phyloP scores from a whole-genome alignment of 1,140 invertebrate genomes.

The Coptotermes formosanus region DNA sequence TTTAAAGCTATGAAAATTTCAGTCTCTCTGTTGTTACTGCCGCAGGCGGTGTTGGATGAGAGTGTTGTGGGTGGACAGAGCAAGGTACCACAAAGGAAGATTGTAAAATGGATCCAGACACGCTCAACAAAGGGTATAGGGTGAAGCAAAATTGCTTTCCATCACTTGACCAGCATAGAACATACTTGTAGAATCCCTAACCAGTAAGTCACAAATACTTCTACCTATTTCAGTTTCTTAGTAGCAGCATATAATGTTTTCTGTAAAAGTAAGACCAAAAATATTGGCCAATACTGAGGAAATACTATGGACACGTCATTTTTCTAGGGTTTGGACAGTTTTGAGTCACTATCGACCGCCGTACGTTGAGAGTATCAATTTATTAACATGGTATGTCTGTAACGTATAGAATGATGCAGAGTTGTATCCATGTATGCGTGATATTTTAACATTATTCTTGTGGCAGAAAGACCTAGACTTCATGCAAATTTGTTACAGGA shows the following conservation, averaged over 20 bases:
- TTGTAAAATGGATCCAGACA: not conserved
- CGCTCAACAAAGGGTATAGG: not conserved
- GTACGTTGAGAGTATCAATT: not conserved
- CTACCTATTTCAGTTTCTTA: not conserved
- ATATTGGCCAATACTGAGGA: not conserved
- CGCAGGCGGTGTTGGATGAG: not conserved
- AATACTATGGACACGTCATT: not conserved
- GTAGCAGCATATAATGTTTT: too few species aligned
- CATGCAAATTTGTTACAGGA: not conserved
- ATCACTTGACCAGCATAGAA: not conserved
- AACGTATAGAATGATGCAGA: not conserved
- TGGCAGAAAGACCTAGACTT: not conserved
- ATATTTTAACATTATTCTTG: not conserved
- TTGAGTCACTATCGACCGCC: not conserved
- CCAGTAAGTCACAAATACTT: not conserved
- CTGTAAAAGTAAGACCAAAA: not conserved
- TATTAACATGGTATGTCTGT: not conserved
- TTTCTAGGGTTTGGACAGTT: not conserved
- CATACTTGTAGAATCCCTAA: not conserved
- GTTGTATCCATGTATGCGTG: not conserved
- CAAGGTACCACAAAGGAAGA: not conserved
- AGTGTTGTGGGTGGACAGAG: conserved; percentile 6
- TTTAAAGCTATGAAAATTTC: not conserved
- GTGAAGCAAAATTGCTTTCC: not conserved
- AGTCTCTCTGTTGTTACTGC: not conserved